Conservation (phyloP, 2,888 invertebrate species). For the Synergus umbraculus region DNA sequence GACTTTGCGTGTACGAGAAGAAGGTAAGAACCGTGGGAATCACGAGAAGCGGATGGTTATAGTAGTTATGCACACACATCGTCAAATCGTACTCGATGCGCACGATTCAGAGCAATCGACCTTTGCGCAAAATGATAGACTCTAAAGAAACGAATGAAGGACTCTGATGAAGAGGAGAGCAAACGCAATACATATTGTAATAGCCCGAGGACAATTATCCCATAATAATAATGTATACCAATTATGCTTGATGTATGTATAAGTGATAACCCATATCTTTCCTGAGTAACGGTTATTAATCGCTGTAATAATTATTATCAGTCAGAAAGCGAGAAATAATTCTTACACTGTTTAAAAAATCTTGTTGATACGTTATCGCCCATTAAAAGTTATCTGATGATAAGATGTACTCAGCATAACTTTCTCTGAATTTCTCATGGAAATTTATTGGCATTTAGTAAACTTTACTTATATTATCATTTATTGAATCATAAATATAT, state of each 20-base stretch:
- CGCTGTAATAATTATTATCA: constrained; percentile 11
- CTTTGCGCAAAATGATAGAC: constrained; percentile 15
- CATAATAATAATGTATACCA: constrained; percentile 9
- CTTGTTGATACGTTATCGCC: background rate
- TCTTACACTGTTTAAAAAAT: background rate
- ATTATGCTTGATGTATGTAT: background rate
- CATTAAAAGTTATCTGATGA: constrained; percentile 2
- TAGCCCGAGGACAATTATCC: constrained; percentile 4
- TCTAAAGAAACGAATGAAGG: constrained; percentile 20
- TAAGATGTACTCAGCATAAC: background rate
- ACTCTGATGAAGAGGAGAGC: constrained; percentile 20
- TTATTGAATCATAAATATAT: background rate
- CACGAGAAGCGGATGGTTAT: background rate
- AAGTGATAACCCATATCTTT: background rate
- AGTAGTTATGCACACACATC: constrained; percentile 18
- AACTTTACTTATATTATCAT: background rate
- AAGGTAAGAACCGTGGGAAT: constrained; percentile 29
- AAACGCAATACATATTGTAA: background rate
- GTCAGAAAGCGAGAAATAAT: constrained; percentile 5
- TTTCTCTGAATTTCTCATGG: constrained; percentile 6
- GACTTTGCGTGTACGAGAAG: background rate
- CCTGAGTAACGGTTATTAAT: background rate
- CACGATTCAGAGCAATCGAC: constrained; percentile 40
- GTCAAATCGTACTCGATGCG: constrained; percentile 35
- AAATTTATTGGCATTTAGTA: constrained; percentile 19